Conservation (phyloP, 2,797 vertebrate species). For the Megaceryle alcyon region DNA sequence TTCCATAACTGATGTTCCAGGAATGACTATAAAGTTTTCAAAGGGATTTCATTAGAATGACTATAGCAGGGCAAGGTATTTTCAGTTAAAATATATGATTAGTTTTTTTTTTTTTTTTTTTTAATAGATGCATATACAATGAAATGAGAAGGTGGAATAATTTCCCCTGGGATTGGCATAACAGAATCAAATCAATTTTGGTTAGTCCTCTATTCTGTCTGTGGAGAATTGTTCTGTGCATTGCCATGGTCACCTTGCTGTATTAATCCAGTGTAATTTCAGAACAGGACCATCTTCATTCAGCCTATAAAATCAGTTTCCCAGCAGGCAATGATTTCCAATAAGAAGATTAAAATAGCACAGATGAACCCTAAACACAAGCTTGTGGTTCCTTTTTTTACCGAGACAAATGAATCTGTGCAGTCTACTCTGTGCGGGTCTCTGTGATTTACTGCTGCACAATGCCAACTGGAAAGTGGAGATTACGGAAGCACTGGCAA, state of each 20-base stretch:
- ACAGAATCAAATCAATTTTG: slow-evolving; percentile 49
- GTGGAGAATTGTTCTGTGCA: background rate
- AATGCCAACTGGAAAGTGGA: background rate
- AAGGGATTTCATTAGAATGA: background rate
- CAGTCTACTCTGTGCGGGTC: background rate
- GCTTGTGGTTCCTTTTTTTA: background rate
- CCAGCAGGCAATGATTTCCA: slow-evolving; percentile 10
- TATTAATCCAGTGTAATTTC: slow-evolving; percentile 45
- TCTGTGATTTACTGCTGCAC: background rate
- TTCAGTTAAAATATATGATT: background rate
- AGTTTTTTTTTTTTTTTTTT: background rate
- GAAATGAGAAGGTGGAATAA: slow-evolving; percentile 19
- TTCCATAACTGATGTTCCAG: background rate
- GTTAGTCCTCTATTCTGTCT: slow-evolving; percentile 12
- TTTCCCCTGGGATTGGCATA: slow-evolving; percentile 35
- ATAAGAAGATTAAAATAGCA: slow-evolving; percentile 12
- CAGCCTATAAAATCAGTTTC: slow-evolving; percentile 3
- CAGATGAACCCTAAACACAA: background rate
- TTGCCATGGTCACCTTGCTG: slow-evolving; percentile 43
- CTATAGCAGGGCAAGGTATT: background rate
- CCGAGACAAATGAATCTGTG: background rate
- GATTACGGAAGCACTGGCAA: background rate
- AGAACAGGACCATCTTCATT: slow-evolving; percentile 34
- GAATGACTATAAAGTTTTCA: background rate
- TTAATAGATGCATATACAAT: background rate